Evolutionary conservation across 2,797 vertebrate species (phyloP).

Genomic region (Acestrorhynchus altus): DNA sequence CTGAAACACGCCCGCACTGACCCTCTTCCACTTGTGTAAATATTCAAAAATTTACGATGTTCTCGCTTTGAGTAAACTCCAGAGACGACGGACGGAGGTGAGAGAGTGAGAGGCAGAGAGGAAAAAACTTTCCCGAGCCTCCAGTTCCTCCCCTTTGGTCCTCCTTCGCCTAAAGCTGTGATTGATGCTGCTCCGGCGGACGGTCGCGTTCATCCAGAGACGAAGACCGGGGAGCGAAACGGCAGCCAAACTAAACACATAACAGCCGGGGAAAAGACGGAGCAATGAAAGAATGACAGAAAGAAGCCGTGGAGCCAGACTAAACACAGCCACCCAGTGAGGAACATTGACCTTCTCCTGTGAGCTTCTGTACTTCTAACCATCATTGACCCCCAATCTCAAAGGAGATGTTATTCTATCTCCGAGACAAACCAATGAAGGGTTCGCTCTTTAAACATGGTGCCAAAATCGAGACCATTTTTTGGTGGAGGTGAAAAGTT

Average conservation of each 20-base stretch:
- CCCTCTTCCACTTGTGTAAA: constrained; percentile 28
- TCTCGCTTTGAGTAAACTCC: constrained; percentile 35
- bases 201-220: constrained; percentile 36
- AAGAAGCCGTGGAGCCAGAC: neutral
- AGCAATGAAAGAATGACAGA: constrained; percentile 8
- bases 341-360: constrained; percentile 1
- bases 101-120: neutral
- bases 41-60: constrained; percentile 39
- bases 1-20: constrained; percentile 27
- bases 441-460: neutral
- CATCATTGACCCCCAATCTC: neutral
- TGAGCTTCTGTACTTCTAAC: constrained; percentile 24
- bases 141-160: neutral
- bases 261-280: constrained; percentile 6
- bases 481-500: constrained; percentile 29
- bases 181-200: constrained; percentile 47
- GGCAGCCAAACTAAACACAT: constrained; percentile 43
- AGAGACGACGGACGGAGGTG: neutral
- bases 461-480: neutral
- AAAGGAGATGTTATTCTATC: neutral
- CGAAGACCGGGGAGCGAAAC: constrained; percentile 22
- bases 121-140: constrained; percentile 6
- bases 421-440: neutral
- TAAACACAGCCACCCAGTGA: constrained; percentile 13
- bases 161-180: constrained; percentile 28